Conservation (phyloP, 2,113 vertebrate species). For the Passer domesticus region DNA sequence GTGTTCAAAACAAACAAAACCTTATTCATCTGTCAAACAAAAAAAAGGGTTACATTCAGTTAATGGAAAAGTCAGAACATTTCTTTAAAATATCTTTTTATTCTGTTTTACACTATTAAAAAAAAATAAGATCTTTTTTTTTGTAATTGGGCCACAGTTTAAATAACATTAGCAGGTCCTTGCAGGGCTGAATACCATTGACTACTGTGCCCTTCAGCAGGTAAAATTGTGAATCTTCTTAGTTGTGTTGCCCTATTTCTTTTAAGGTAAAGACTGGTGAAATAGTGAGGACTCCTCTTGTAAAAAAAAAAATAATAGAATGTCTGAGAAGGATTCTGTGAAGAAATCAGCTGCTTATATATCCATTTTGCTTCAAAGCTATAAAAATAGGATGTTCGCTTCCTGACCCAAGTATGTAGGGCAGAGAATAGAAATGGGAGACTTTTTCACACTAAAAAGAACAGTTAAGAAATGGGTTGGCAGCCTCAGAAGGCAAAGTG, state of each 20-base stretch:
- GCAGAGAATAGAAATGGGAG: constrained; percentile 56
- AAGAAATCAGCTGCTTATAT: constrained; percentile 62
- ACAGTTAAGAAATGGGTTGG: constrained; percentile 26
- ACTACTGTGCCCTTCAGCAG: constrained; percentile 39
- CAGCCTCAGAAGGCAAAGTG: constrained; percentile 24
- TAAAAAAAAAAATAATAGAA: constrained; percentile 17
- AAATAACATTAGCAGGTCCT: neutral
- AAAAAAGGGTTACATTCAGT: neutral
- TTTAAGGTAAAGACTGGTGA: constrained; percentile 20
- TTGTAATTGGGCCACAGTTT: neutral
- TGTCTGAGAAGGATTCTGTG: constrained; percentile 49
- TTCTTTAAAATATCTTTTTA: neutral
- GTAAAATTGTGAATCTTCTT: constrained; percentile 22
- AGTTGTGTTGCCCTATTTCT: constrained; percentile 55
- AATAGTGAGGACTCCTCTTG: constrained; percentile 10
- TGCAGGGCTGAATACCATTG: neutral
- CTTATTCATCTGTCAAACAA: neutral
- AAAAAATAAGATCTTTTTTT: neutral
- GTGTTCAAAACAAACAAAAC: neutral
- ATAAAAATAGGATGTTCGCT: constrained; percentile 64
- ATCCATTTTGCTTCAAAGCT: constrained; percentile 60
- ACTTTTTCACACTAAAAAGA: constrained; percentile 61
- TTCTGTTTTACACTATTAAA: neutral
- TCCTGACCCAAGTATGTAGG: constrained; percentile 66
- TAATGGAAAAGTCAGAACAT: neutral